Evolutionary conservation across 2,797 vertebrate species (phyloP).

Genomic region (Sebastes iracundus): DNA sequence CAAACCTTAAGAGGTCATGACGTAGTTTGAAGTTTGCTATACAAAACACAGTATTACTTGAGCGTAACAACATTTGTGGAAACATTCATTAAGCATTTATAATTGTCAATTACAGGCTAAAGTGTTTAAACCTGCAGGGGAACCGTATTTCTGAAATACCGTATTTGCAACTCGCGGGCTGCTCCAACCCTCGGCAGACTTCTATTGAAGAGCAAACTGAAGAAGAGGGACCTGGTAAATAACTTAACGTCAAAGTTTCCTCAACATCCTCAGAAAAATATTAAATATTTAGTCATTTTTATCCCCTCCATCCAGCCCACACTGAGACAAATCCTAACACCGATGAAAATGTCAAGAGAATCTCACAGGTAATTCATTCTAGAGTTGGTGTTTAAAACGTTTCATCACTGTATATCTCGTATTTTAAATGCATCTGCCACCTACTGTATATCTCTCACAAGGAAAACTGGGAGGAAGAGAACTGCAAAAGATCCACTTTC

Average conservation of each 20-base stretch:
- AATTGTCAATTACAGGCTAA: constrained; percentile 78
- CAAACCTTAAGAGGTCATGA: constrained; percentile 82
- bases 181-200: constrained; percentile 10
- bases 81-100: background rate
- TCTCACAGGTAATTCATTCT: constrained; percentile 35
- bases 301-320: constrained; percentile 24
- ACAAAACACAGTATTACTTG: background rate
- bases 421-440: background rate
- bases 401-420: background rate
- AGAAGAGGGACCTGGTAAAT: constrained; percentile 21
- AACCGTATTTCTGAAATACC: constrained; percentile 87
- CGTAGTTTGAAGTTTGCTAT: background rate
- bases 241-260: background rate
- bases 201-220: constrained; percentile 10
- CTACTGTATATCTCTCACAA: background rate
- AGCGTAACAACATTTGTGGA: background rate
- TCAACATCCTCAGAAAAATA: background rate
- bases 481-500: constrained; percentile 38
- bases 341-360: constrained; percentile 9
- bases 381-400: background rate
- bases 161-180: constrained; percentile 70
- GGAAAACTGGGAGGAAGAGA: constrained; percentile 9
- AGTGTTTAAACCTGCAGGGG: constrained; percentile 85
- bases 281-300: background rate
- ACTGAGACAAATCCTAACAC: background rate